A percentile compares a stretch with the other conserved stretches of the same genome.
phyloP scores from a whole-genome alignment of 1,140 invertebrate species.

The Platorchestia sp. region DNA sequence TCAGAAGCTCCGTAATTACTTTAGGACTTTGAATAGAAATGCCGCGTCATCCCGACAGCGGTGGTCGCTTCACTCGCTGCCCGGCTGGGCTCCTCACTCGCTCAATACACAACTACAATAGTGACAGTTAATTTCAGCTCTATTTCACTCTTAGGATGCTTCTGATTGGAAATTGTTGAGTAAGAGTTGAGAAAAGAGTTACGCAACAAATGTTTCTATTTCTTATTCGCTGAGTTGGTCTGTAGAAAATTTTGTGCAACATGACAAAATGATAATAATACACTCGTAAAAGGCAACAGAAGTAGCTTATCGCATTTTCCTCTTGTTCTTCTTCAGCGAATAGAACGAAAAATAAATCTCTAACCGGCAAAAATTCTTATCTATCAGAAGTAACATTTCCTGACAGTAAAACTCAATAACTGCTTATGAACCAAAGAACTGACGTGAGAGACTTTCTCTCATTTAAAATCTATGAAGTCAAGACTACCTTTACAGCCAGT shows the following conservation, averaged over 20 bases:
- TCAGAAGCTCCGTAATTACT: conserved; percentile 3
- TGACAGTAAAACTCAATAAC: not conserved
- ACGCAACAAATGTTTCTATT: not conserved
- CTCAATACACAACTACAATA: not conserved
- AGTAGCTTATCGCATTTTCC: too few relatives aligned
- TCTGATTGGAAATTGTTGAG: not conserved
- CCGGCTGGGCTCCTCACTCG: not conserved
- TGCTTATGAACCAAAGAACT: not conserved
- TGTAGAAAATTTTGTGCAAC: not conserved
- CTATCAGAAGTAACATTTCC: not conserved
- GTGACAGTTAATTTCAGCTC: not conserved
- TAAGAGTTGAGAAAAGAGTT: not conserved
- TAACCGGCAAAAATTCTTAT: not conserved
- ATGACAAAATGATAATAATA: not conserved
- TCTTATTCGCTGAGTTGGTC: not conserved
- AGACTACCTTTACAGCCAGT: not conserved
- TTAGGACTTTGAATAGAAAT: not conserved
- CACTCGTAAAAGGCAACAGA: too few relatives aligned
- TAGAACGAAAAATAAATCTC: not conserved
- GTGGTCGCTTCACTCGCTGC: not conserved
- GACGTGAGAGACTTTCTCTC: not conserved
- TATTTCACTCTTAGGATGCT: not conserved
- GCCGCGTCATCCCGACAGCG: not conserved
- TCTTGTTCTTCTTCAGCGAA: not conserved
- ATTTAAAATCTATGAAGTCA: not conserved